Evolutionary conservation across 1,140 invertebrate genomes (phyloP).

Genomic region (Drosophila pallidifrons): DNA sequence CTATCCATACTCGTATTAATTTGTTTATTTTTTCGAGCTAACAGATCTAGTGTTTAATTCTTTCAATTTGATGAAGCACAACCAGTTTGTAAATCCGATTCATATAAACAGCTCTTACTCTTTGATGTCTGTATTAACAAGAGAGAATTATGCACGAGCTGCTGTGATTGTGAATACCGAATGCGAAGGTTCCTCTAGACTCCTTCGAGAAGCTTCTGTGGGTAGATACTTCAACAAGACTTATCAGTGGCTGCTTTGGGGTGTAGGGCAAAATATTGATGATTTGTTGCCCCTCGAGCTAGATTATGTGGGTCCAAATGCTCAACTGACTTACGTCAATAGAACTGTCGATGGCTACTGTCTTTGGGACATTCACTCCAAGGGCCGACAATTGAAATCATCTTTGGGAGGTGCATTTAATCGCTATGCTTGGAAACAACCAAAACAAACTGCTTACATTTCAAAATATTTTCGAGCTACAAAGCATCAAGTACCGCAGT

Average conservation of each 20-base stretch:
- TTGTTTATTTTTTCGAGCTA: neutral
- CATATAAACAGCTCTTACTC: constrained; percentile 40
- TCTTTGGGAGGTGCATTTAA: constrained; percentile 54
- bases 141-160: constrained; percentile 54
- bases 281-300: constrained; percentile 50
- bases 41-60: constrained; percentile 30
- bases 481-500: constrained; percentile 58
- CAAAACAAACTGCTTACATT: constrained; percentile 11
- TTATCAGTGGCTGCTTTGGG: constrained; percentile 75
- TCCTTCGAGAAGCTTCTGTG: constrained; percentile 54
- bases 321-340: constrained; percentile 72
- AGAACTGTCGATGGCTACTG: constrained; percentile 36
- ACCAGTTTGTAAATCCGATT: constrained; percentile 57
- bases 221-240: constrained; percentile 70
- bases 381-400: constrained; percentile 64
- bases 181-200: constrained; percentile 34
- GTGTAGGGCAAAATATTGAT: constrained; percentile 36
- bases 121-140: constrained; percentile 40
- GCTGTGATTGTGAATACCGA: constrained; percentile 55
- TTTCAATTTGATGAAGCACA: constrained; percentile 42
- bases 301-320: constrained; percentile 73
- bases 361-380: constrained; percentile 75
- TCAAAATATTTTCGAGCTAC: constrained; percentile 58
- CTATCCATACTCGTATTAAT: neutral
- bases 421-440: constrained; percentile 35